Percentiles rank a stretch among this genome's conserved stretches.
Conservation (phyloP, 2,113 vertebrate genomes). For the Anarrhichthys ocellatus region DNA sequence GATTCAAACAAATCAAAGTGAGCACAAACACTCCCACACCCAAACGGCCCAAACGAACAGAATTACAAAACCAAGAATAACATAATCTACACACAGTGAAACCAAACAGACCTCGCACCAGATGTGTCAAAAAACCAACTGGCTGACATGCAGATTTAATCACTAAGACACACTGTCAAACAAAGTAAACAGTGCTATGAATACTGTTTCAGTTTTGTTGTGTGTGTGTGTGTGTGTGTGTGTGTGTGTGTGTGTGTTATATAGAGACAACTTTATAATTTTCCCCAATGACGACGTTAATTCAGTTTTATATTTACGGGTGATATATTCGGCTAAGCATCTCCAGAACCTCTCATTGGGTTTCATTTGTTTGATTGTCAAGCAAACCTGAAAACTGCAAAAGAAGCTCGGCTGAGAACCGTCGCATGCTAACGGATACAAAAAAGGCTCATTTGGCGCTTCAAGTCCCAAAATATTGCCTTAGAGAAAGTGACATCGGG, state of each 20-base stretch:
- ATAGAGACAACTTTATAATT: background rate
- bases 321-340: background rate
- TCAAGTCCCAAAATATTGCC: slow-evolving; percentile 17
- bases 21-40: background rate
- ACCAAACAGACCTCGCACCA: slow-evolving; percentile 6
- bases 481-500: slow-evolving; percentile 29
- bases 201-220: slow-evolving; percentile 21
- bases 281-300: background rate
- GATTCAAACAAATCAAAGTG: slow-evolving; percentile 13
- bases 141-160: slow-evolving; percentile 56
- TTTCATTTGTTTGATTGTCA: slow-evolving; percentile 59
- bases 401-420: slow-evolving; percentile 36
- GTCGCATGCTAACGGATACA: slow-evolving; percentile 49
- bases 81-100: slow-evolving; percentile 12
- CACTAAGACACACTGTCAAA: slow-evolving; percentile 13
- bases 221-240: no score
- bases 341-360: background rate
- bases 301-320: background rate
- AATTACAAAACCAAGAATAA: slow-evolving; percentile 17
- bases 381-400: slow-evolving; percentile 70
- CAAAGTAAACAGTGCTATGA: slow-evolving; percentile 14
- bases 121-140: slow-evolving; percentile 39
- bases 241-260: background rate
- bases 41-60: slow-evolving; percentile 13
- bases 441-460: background rate